Evolutionary conservation across 1,140 invertebrate species (phyloP).

Genomic region (Helicoverpa armigera): DNA sequence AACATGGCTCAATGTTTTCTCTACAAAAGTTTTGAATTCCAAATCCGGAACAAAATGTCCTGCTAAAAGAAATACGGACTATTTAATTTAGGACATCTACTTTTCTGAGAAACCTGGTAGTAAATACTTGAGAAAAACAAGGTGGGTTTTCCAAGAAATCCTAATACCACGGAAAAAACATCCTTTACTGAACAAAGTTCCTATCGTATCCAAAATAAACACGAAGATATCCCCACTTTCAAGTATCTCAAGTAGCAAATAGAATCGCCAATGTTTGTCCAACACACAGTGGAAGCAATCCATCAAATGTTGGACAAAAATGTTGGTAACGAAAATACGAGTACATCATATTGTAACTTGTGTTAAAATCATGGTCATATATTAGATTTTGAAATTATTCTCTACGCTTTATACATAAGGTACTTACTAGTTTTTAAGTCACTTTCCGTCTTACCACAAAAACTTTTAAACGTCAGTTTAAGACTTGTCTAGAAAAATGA

Average conservation of each 20-base stretch:
- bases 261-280: slow-evolving; percentile 18
- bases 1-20: too few species aligned
- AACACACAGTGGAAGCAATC: slow-evolving; percentile 22
- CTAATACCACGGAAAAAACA: slow-evolving; percentile 23
- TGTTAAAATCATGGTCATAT: too few species aligned
- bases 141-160: not conserved
- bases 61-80: too few species aligned
- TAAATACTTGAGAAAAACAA: not conserved
- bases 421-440: too few species aligned
- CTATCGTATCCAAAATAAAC: slow-evolving; percentile 23
- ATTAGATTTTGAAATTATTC: too few species aligned
- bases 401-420: too few species aligned
- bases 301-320: slow-evolving; percentile 36
- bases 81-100: too few species aligned
- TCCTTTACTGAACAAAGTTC: not conserved
- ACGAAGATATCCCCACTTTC: slow-evolving; percentile 15
- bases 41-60: too few species aligned
- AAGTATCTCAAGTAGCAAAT: slow-evolving; percentile 33
- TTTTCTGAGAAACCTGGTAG: not conserved
- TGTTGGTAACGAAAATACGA: slow-evolving; percentile 18
- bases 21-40: too few species aligned
- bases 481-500: too few species aligned
- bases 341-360: not conserved
- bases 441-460: too few species aligned
- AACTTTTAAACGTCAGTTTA: too few species aligned